Evolutionary conservation across 2,113 vertebrate species (phyloP), one percentile per base, ranked within the genome.

Genomic region (Mionectes macconnelli): DNA sequence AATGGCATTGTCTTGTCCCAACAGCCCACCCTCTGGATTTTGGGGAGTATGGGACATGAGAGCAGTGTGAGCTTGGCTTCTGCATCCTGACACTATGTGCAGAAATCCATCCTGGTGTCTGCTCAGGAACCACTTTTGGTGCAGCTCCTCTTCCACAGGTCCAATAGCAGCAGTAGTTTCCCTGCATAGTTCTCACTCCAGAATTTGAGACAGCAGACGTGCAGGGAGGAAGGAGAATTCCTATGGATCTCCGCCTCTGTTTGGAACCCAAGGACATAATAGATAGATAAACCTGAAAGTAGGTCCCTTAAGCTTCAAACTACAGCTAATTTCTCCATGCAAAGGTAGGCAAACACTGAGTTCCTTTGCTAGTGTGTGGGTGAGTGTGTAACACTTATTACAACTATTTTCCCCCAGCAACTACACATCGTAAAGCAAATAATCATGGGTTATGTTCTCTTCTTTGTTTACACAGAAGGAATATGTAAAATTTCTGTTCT

Each of bases 401-500:
- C 64, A 63, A 52, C 52, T 47, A n/a, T 73, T 86, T 85, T 24
- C 24, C 37, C 14, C 42, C 56, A 81, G 88, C 33, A 52, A 83
- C 0, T 87, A 72, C 81, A 68, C 45, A 21, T 75, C 1, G 0
- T 91, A 88, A 93, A 85, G 63, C 37, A 91, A 77, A 80, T 79
- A 66, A 47, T 47, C 37, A 39, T 0, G 1, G 18, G 17, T 91
- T 88, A 75, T 52, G 9, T 52, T 93, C 35, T 47, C 33, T 69
- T 76, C 37, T 90, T 93, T 84, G 68, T 82, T 88, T 86, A 50
- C 35, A 72, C 25, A 84, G 59, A 91, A 81, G 35, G n/a, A 91
- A 77, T 8, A n/a, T 66, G 24, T 84, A 90, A 85, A 52, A 60
- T 77, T 88, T 94, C 59, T 78, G 15, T 81, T 84, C 55, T 37